Conservation (phyloP, 2,888 invertebrate species). For the Xestia ashworthii region DNA sequence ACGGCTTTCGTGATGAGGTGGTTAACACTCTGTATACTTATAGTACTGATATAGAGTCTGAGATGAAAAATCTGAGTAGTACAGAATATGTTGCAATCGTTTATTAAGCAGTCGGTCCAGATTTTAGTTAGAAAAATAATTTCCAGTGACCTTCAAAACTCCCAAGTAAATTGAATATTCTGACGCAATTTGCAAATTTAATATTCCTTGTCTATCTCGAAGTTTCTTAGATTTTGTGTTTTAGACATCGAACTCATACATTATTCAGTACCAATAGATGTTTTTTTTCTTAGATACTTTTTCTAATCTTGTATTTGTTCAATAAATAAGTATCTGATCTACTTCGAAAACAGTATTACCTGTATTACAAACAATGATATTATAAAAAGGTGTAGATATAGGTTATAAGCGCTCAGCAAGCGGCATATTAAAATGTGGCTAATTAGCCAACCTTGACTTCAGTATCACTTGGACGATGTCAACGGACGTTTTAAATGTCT, state of each 20-base stretch:
- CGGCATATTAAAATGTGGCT: too few species aligned
- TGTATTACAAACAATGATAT: background rate
- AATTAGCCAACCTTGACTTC: too few species aligned
- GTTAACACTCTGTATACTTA: too few species aligned
- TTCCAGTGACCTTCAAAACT: conserved; percentile 66
- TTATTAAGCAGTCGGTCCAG: background rate
- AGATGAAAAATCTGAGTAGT: too few species aligned
- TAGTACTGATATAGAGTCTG: too few species aligned
- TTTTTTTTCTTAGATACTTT: conserved; percentile 24
- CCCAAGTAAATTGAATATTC: conserved; percentile 72
- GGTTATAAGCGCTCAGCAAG: too few species aligned
- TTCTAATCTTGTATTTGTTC: conserved; percentile 33
- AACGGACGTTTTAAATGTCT: too few species aligned
- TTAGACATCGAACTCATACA: conserved; percentile 65
- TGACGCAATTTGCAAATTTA: conserved; percentile 70
- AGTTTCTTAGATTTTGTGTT: conserved; percentile 68
- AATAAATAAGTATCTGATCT: conserved; percentile 26
- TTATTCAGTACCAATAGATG: conserved; percentile 64
- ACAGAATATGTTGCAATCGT: background rate
- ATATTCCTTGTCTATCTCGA: conserved; percentile 70
- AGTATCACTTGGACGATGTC: too few species aligned
- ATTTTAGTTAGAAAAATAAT: conserved; percentile 60
- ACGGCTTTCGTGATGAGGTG: too few species aligned
- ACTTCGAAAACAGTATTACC: conserved; percentile 5
- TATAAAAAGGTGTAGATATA: too few species aligned